Evolutionary conservation across 2,888 invertebrate species (phyloP), one percentile per base, ranked within the genome.

Genomic region (Eurois occulta): DNA sequence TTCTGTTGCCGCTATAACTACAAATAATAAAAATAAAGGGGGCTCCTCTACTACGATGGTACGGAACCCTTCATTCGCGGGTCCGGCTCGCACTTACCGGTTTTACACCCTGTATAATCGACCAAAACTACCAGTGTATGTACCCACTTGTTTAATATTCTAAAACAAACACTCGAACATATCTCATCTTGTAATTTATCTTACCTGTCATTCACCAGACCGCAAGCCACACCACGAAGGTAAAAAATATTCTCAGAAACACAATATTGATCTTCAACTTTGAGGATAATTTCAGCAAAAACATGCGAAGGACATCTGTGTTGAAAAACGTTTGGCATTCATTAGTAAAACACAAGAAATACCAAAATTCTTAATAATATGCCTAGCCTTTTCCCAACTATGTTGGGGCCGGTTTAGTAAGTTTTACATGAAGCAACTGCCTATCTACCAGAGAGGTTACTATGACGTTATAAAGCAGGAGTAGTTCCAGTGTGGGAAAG

Each of bases 231-330:
- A 28, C 35, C 0, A 1, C 13, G 13, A 52, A 35, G 60, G 18
- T 28, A 66, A 60, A 46, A 58, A 60, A 48, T 32, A 55, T 78
- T 81, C 83, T 55, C n/a, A 73, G 83, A 81, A 77, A 1, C 43
- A 21, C 1, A 13, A 16, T 41, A 32, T 32, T 60, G 28, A 18
- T 58, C 7, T 28, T 58, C 3, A 72, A 62, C 46, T 66, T 77
- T 72, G 35, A 81, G 81, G 81, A 81, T 73, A 81, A 83, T 60
- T 41, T 16, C 16, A 58, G 62, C 65, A 70, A 70, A 70, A 83
- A 55, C 52, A 0, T 6, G 32, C 16, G 52, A 55, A 81, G 77
- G 83, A 69, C 72, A 11, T 16, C 21, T 67, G 28, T 72, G 65
- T 77, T 35, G 78, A 28, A 73, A 83, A 7, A 48, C 3, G 60